Evolutionary conservation across 64 coral and sea anemone species (phyloP).

Genomic region (Pachyseris speciosa): DNA sequence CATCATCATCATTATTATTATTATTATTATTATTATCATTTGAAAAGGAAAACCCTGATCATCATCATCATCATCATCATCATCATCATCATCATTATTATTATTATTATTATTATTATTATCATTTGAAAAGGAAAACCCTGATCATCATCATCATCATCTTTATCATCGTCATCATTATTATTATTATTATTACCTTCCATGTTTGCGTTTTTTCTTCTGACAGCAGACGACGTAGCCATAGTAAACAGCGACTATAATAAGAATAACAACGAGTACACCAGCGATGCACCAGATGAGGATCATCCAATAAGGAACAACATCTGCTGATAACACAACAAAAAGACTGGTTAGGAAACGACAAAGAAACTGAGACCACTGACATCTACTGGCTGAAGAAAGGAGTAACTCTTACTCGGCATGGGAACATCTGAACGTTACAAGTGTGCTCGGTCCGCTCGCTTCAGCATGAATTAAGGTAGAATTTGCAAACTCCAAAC

Average conservation of each 20-base stretch:
- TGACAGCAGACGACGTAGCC: constrained; percentile 19
- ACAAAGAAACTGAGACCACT: no score
- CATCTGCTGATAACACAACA: neutral
- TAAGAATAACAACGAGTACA: constrained; percentile 14
- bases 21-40: neutral
- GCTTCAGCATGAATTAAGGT: no score
- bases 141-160: neutral
- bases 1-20: neutral
- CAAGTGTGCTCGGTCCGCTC: no score
- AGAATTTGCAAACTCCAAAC: no score
- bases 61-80: neutral
- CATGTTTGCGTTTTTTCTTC: neutral
- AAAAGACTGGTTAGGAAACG: no score
- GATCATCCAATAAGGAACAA: constrained; percentile 50
- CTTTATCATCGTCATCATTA: neutral
- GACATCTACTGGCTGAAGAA: no score
- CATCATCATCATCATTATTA: neutral
- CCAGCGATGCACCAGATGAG: constrained; percentile 47
- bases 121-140: no score
- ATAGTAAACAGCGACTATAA: constrained; percentile 45
- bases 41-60: neutral
- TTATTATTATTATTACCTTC: neutral
- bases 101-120: neutral
- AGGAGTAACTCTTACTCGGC: no score
- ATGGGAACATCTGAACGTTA: no score